phyloP scores from a whole-genome alignment of 2,888 invertebrate species.

The Allacma fusca region DNA sequence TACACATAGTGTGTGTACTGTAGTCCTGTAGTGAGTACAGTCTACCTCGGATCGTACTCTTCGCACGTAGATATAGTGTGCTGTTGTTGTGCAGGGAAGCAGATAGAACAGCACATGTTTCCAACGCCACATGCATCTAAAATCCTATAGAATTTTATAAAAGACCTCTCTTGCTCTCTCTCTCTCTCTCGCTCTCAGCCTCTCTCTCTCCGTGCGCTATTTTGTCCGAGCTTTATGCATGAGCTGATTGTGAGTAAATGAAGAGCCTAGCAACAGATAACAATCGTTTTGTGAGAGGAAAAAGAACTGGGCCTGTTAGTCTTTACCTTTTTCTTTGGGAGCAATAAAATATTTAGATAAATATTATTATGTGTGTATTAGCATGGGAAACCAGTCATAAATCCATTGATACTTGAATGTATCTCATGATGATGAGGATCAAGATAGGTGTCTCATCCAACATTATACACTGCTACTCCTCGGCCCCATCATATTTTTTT shows the following conservation, averaged over 20 bases:
- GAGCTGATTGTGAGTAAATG: neutral
- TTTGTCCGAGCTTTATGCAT: neutral
- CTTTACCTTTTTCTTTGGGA: neutral
- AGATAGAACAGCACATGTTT: neutral
- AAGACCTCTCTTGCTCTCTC: neutral
- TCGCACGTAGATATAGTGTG: neutral
- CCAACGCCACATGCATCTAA: neutral
- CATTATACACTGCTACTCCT: too few relatives aligned
- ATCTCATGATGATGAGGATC: too few relatives aligned
- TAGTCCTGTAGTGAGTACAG: too few relatives aligned
- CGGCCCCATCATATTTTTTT: too few relatives aligned
- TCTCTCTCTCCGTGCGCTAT: neutral
- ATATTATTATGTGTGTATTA: neutral
- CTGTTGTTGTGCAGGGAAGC: neutral
- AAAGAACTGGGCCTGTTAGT: neutral
- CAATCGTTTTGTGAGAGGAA: slow-evolving; percentile 2
- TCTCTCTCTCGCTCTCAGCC: neutral
- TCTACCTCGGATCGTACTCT: too few relatives aligned
- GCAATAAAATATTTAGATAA: slow-evolving; percentile 5
- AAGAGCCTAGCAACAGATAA: slow-evolving; percentile 27
- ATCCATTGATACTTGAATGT: too few relatives aligned
- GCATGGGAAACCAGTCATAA: too few relatives aligned
- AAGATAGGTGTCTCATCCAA: too few relatives aligned
- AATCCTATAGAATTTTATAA: neutral
- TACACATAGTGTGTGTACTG: too few relatives aligned